phyloP scores from a whole-genome alignment of 2,888 invertebrate genomes.

The Fragum fragum region DNA sequence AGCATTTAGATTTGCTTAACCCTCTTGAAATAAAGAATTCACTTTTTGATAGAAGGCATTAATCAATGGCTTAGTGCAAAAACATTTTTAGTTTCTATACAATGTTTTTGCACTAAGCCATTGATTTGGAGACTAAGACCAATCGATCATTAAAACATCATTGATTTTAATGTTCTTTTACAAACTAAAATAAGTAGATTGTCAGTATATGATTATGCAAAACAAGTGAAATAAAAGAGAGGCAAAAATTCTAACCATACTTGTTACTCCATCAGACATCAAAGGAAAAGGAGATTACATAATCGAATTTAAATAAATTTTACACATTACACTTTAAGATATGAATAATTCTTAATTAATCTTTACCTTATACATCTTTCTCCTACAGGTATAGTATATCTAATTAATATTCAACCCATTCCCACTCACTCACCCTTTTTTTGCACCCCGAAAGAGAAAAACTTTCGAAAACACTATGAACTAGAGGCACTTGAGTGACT shows the following conservation, averaged over 20 bases:
- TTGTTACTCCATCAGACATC: not conserved
- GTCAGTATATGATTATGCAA: not conserved
- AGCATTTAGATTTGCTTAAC: no score
- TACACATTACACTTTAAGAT: not conserved
- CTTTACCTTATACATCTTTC: not conserved
- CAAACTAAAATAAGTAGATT: no score
- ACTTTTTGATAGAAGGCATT: no score
- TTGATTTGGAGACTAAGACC: not conserved
- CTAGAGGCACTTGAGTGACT: no score
- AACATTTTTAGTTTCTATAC: no score
- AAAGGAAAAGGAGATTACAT: slow-evolving; percentile 3
- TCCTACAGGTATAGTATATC: not conserved
- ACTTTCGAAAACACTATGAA: no score
- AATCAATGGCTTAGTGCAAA: not conserved
- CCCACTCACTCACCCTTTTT: no score
- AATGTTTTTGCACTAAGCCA: not conserved
- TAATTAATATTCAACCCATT: no score
- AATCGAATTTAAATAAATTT: not conserved
- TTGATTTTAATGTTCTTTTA: no score
- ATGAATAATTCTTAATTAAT: not conserved
- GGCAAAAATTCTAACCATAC: not conserved
- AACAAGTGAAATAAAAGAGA: not conserved
- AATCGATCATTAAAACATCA: not conserved
- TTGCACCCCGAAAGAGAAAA: no score
- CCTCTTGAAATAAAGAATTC: no score